phyloP scores from a whole-genome alignment of 2,113 vertebrate genomes.

The Grammomys dolichurus region DNA sequence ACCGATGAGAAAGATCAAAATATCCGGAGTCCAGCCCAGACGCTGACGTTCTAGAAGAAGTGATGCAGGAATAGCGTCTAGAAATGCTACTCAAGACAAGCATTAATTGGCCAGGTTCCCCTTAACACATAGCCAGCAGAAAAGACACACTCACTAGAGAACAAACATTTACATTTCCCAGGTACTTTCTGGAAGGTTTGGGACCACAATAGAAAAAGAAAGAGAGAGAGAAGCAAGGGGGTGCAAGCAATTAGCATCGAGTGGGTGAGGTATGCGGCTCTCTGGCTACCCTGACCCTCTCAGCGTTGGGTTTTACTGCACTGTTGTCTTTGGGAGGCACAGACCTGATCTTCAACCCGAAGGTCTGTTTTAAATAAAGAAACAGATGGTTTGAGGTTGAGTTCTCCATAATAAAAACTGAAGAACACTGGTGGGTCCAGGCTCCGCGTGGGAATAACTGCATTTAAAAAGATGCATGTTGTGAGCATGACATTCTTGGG shows the following conservation, averaged over 20 bases:
- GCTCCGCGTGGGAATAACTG: neutral
- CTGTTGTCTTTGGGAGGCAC: slow-evolving; percentile 30
- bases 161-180: neutral
- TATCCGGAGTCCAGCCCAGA: neutral
- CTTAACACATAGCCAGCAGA: neutral
- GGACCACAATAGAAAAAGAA: neutral
- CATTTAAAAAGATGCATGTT: neutral
- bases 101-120: neutral
- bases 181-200: neutral
- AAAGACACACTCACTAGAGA: neutral
- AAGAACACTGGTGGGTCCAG: neutral
- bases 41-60: neutral
- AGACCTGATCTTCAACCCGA: neutral
- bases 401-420: neutral
- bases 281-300: neutral
- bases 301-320: slow-evolving; percentile 2
- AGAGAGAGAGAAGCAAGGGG: neutral
- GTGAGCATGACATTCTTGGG: neutral
- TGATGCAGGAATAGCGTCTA: neutral
- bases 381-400: neutral
- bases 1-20: slow-evolving; percentile 56
- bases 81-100: neutral
- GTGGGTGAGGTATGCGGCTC: neutral
- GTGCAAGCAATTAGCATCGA: neutral
- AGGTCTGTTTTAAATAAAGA: slow-evolving; percentile 60